Evolutionary conservation across 2,888 invertebrate genomes (phyloP), one percentile per base, ranked within the genome.

Genomic region (Rhynchonema sp.): DNA sequence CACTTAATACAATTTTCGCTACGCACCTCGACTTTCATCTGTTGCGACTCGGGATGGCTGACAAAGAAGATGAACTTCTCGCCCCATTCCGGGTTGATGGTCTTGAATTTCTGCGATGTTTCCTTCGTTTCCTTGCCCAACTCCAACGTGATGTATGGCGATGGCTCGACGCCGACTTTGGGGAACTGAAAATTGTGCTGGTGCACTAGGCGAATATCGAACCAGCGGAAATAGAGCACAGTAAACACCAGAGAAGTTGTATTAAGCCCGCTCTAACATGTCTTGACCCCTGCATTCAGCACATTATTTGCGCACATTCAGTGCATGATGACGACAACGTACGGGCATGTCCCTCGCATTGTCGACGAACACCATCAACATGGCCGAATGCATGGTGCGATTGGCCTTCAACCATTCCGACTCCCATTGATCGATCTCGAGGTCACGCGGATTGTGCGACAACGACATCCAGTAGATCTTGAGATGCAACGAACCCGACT

Each of bases 61-160:
- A 94, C 85, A 49, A 94, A 81, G 78, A 92, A 92, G 1, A 87
- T 84, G 75, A 91, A 90, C 9, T 90, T 89, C 73, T 89, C 85
- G 76, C 94, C 92, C 83, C 86, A 96, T 58, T 91, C 85, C 0
- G 96, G 96, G 71, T 87, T 84, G 65, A 84, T 85, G 0, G 86
- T 87, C 65, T 88, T 74, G 28, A 66, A 60, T 30, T 67, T 68
- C 20, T 70, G 61, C 2, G 62, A 64, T 23, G 70, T 74, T 46
- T 68, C 68, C 57, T 67, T 64, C 58, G 20, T 82, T 68, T 82
- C 82, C 70, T 84, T 84, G 61, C 88, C 89, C 2, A 92, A 80
- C 17, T 82, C 82, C 65, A 91, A 79, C 25, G 82, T 80, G 22
- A 87, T 80, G 73, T 84, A 87, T 0, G 91, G 87, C 73, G 88